phyloP scores from a whole-genome alignment of 2,113 vertebrate species.

The Pollachius pollachius region DNA sequence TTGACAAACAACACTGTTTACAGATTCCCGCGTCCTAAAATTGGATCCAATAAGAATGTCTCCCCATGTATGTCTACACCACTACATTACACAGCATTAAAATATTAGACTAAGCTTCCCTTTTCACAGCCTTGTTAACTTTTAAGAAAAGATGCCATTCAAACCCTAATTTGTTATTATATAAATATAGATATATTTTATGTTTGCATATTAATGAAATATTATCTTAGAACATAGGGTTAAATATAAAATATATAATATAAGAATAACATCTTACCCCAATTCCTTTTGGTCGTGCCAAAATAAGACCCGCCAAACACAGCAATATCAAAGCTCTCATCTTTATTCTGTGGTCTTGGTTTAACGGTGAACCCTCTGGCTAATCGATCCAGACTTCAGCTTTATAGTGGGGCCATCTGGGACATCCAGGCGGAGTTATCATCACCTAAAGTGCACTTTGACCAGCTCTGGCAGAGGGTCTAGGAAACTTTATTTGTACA shows the following conservation, averaged over 20 bases:
- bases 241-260: too few relatives aligned
- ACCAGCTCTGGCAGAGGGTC: too few relatives aligned
- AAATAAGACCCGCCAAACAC: conserved; percentile 3
- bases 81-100: too few relatives aligned
- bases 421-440: too few relatives aligned
- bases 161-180: not conserved
- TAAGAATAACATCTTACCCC: too few relatives aligned
- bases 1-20: not conserved
- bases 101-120: too few relatives aligned
- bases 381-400: not conserved
- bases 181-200: not conserved
- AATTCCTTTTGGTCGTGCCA: not conserved
- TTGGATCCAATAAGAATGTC: too few relatives aligned
- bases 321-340: conserved; percentile 27
- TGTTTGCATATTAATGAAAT: not conserved
- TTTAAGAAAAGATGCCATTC: not conserved
- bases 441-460: too few relatives aligned
- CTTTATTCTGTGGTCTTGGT: not conserved
- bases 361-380: not conserved
- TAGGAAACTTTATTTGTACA: too few relatives aligned
- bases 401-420: not conserved
- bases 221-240: too few relatives aligned
- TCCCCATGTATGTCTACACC: too few relatives aligned
- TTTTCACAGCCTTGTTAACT: not conserved
- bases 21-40: not conserved